These are phyloP conservation scores for Biston betularia DNA, from an alignment of 2,888 invertebrate species.

Conservation along the genomic window DNA sequence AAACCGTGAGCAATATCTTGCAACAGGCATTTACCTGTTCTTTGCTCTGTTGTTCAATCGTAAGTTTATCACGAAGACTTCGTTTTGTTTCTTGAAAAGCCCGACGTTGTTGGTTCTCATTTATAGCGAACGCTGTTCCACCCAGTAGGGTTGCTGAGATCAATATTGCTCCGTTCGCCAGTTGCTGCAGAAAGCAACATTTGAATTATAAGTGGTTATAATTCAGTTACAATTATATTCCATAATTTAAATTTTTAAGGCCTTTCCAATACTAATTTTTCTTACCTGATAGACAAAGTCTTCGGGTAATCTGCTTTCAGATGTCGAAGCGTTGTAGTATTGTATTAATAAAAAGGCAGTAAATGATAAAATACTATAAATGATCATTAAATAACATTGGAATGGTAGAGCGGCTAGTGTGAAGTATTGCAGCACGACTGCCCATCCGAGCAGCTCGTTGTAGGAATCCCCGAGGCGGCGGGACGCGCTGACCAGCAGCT, in stretches of 20 bases:
- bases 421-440: constrained; percentile 90
- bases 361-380: constrained; percentile 68
- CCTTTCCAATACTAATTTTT: constrained; percentile 5
- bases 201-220: constrained; percentile 23
- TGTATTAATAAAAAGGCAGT: constrained; percentile 70
- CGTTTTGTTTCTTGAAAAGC: constrained; percentile 96
- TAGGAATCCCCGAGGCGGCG: constrained; percentile 80
- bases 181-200: constrained; percentile 83
- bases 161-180: constrained; percentile 90
- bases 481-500: constrained; percentile 73
- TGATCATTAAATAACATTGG: constrained; percentile 64
- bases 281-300: constrained; percentile 75
- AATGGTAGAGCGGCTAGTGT: constrained; percentile 91
- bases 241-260: background rate
- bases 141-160: constrained; percentile 92
- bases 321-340: constrained; percentile 68
- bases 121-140: constrained; percentile 85
- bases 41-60: constrained; percentile 97
- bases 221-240: constrained; percentile 1
- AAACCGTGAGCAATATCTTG: background rate
- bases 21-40: constrained; percentile 89
- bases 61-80: constrained; percentile 95
- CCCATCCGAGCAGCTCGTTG: constrained; percentile 91
- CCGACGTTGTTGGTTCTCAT: constrained; percentile 94
- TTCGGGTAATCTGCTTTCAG: constrained; percentile 65